Evolutionary conservation across 1,140 invertebrate genomes (phyloP).

Genomic region (Pachyrhynchus sulphureomaculatus): DNA sequence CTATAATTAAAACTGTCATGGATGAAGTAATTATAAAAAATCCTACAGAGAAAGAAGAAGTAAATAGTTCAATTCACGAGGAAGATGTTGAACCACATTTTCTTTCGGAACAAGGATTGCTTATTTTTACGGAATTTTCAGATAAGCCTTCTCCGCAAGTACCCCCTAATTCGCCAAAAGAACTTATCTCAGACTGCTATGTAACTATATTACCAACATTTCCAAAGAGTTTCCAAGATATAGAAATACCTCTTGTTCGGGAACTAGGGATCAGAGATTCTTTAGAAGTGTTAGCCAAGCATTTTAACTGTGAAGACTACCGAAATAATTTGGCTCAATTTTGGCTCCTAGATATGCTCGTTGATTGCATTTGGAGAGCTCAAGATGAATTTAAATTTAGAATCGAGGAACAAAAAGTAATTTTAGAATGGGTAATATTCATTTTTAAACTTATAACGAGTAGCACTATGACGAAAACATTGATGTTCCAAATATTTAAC

Average conservation of each 20-base stretch:
- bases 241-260: slow-evolving; percentile 40
- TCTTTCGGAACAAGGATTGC: slow-evolving; percentile 2
- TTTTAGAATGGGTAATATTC: slow-evolving; percentile 45
- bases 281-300: slow-evolving; percentile 39
- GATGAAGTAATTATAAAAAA: too few relatives aligned
- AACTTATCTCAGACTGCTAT: slow-evolving; percentile 18
- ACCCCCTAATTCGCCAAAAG: slow-evolving; percentile 19
- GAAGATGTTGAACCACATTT: neutral
- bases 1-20: too few relatives aligned
- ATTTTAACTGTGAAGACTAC: slow-evolving; percentile 41
- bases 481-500: slow-evolving; percentile 32
- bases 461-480: slow-evolving; percentile 28
- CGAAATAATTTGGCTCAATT: slow-evolving; percentile 44
- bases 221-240: slow-evolving; percentile 10
- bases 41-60: too few relatives aligned
- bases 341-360: slow-evolving; percentile 47
- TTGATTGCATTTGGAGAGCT: slow-evolving; percentile 46
- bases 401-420: slow-evolving; percentile 36
- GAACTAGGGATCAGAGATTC: slow-evolving; percentile 41
- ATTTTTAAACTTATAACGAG: slow-evolving; percentile 41
- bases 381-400: slow-evolving; percentile 47
- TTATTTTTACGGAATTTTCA: neutral
- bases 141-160: slow-evolving; percentile 5
- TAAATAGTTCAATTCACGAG: too few relatives aligned
- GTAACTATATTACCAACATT: slow-evolving; percentile 18